Conservation (phyloP, 2,888 invertebrate species). For the Drosophila cyrtoloma region DNA sequence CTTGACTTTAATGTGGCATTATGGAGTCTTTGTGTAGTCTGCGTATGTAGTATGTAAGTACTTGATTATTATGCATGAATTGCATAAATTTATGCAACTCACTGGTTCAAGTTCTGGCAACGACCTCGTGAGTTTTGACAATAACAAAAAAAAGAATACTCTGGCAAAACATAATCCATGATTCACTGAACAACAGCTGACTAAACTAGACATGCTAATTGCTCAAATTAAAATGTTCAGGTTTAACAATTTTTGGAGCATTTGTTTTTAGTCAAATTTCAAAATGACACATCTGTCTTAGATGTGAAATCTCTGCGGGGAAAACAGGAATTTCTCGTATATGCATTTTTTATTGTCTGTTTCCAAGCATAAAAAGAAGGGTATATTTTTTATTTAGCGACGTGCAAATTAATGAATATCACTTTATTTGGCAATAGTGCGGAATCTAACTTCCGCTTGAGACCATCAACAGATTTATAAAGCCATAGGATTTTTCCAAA, state of each 20-base stretch:
- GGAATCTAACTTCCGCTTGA: background rate
- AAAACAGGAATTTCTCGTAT: background rate
- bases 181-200: background rate
- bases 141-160: background rate
- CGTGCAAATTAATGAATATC: background rate
- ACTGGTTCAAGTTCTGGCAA: conserved; percentile 15
- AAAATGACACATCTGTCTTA: background rate
- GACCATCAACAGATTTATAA: background rate
- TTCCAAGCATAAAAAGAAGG: background rate
- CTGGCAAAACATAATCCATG: background rate
- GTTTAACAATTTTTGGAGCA: background rate
- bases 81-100: conserved; percentile 43
- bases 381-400: background rate
- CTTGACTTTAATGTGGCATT: conserved; percentile 49
- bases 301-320: background rate
- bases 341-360: background rate
- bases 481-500: background rate
- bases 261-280: background rate
- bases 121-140: conserved; percentile 40
- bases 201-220: conserved; percentile 20
- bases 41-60: conserved; percentile 7
- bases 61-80: conserved; percentile 44
- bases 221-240: background rate
- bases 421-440: background rate
- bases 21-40: conserved; percentile 17